Conservation (phyloP, 2,888 invertebrate genomes). For the Limnephilus lunatus region DNA sequence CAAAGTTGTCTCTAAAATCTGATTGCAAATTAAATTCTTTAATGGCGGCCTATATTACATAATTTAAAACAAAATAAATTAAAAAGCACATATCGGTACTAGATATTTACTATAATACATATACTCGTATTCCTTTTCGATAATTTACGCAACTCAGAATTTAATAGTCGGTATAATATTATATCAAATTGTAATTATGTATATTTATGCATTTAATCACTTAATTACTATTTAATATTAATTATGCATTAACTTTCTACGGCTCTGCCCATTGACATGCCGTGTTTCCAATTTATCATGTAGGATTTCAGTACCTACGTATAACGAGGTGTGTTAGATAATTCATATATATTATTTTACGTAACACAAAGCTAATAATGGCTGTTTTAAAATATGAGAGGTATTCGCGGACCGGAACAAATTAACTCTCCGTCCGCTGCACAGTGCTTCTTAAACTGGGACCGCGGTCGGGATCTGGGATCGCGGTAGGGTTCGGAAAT, state of each 20-base stretch:
- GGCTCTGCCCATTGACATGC: not conserved
- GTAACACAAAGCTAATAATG: conserved; percentile 40
- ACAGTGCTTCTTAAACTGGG: not conserved
- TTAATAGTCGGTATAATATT: not conserved
- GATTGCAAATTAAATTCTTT: too few species aligned
- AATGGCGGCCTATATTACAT: too few species aligned
- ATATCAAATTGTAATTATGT: not conserved
- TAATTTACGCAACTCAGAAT: not conserved
- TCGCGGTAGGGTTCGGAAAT: not conserved
- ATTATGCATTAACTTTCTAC: conserved; percentile 23
- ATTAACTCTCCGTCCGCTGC: conserved; percentile 48
- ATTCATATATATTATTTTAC: conserved; percentile 21
- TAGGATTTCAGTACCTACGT: not conserved
- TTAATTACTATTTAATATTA: not conserved
- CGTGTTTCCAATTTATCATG: conserved; percentile 27
- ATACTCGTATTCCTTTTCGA: too few species aligned
- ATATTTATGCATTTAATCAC: not conserved
- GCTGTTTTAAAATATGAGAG: conserved; percentile 47
- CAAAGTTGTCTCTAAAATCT: too few species aligned
- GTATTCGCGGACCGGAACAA: conserved; percentile 52
- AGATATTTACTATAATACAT: too few species aligned
- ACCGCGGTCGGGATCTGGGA: too few species aligned
- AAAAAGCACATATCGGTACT: too few species aligned
- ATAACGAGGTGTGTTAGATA: conserved; percentile 14
- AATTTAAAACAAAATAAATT: too few species aligned